Percentiles rank a stretch among this genome's conserved stretches.
These are phyloP conservation scores for Zoroaster sp. DNA, from an alignment of 53 echinoderm and acorn worm genomes.

Conservation along the genomic window DNA sequence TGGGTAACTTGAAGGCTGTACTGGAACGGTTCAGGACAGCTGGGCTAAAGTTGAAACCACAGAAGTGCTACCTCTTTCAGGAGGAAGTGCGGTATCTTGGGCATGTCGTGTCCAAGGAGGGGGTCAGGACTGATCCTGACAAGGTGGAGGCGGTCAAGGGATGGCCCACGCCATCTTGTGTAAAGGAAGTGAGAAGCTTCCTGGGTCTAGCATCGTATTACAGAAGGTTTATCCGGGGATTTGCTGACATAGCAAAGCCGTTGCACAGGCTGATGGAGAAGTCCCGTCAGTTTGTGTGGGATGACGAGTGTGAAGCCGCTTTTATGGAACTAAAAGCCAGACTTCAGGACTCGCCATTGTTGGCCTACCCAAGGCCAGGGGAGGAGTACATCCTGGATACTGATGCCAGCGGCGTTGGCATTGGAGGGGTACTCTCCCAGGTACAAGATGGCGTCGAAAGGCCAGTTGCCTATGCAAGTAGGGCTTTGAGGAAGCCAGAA, in stretches of 20 bases:
- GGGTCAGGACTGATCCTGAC: constrained; percentile 16
- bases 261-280: not conserved
- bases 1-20: constrained; percentile 8
- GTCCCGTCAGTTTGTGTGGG: not conserved
- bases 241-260: not conserved
- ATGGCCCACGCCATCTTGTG: no score
- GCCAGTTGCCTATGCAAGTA: no score
- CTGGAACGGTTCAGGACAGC: constrained; percentile 35
- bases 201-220: constrained; percentile 11
- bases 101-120: constrained; percentile 23
- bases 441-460: no score
- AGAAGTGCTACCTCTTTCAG: constrained; percentile 58
- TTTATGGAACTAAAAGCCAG: not conserved
- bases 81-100: constrained; percentile 31
- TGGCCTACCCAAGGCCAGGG: not conserved
- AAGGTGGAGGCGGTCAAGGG: not conserved
- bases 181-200: constrained; percentile 20
- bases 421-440: not conserved
- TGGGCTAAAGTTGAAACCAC: constrained; percentile 55
- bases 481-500: not conserved
- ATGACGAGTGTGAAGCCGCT: constrained; percentile 6
- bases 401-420: not conserved
- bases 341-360: not conserved
- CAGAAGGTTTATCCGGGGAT: not conserved
- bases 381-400: not conserved